These are phyloP conservation scores for Ctenomys sociabilis DNA, from an alignment of 2,113 vertebrate genomes.

Conservation along the genomic window DNA sequence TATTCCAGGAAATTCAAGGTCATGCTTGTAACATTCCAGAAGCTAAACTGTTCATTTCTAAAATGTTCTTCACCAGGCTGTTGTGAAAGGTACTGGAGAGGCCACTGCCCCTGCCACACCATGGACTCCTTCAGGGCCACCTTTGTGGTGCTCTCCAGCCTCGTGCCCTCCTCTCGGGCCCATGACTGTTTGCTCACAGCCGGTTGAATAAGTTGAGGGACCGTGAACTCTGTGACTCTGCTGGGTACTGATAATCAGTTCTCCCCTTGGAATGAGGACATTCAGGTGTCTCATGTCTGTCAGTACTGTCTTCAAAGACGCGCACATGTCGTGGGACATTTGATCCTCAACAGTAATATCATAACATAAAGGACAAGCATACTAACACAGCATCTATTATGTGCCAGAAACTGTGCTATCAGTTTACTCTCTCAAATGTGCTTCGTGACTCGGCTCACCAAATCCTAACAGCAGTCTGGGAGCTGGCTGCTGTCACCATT, in stretches of 20 bases:
- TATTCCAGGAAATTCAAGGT: conserved; percentile 56
- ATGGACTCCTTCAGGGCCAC: background rate
- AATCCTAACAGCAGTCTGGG: background rate
- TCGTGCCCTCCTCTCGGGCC: background rate
- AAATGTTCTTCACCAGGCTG: background rate
- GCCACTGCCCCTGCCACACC: accelerated
- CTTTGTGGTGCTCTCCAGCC: accelerated
- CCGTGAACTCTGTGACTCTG: background rate
- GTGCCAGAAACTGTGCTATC: background rate
- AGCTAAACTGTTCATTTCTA: conserved; percentile 22
- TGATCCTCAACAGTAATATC: background rate
- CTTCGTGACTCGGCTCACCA: background rate
- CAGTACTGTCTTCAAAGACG: background rate
- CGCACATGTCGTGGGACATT: background rate
- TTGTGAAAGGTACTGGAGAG: background rate
- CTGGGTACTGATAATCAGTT: background rate
- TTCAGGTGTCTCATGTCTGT: background rate
- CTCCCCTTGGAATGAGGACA: accelerated
- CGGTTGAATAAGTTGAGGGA: background rate
- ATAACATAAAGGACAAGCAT: background rate
- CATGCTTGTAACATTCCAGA: background rate
- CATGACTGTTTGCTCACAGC: background rate
- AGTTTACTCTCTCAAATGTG: background rate
- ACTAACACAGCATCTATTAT: background rate
- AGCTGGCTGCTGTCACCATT: background rate